Evolutionary conservation across 2,888 invertebrate species (phyloP).

Genomic region (Aleiodes alternator): DNA sequence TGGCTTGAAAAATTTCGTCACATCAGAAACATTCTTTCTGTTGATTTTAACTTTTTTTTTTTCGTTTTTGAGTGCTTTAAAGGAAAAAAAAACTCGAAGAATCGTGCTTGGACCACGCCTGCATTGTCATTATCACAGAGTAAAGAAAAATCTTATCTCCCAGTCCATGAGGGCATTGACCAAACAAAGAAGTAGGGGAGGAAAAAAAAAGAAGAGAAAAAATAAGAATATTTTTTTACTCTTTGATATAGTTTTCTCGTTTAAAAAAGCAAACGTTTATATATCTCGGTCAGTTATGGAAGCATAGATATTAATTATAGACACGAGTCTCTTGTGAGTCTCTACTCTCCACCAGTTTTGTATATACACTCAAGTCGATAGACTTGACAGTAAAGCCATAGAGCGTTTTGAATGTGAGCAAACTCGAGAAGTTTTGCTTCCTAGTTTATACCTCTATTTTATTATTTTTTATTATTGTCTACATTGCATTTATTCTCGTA

Average conservation of each 20-base stretch:
- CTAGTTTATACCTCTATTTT: constrained; percentile 30
- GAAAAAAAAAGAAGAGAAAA: not conserved
- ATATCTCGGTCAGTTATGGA: constrained; percentile 53
- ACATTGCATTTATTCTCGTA: not conserved
- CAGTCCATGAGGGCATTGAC: constrained; percentile 34
- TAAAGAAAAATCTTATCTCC: constrained; percentile 32
- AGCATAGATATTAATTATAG: constrained; percentile 50
- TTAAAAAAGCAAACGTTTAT: constrained; percentile 7
- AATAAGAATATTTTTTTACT: constrained; percentile 8
- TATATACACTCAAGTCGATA: constrained; percentile 7
- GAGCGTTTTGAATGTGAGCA: constrained; percentile 35
- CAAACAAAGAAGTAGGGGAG: not conserved
- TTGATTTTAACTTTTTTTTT: not conserved
- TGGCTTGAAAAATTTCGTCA: not conserved
- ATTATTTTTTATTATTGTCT: not conserved
- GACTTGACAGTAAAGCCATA: constrained; percentile 33
- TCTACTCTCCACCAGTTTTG: constrained; percentile 8
- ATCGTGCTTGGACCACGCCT: not conserved
- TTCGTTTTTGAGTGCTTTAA: not conserved
- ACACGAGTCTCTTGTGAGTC: constrained; percentile 19
- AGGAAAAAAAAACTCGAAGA: not conserved
- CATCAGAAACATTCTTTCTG: not conserved
- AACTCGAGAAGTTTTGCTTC: constrained; percentile 49
- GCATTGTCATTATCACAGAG: constrained; percentile 29
- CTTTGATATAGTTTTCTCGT: constrained; percentile 12